These are phyloP conservation scores for Enteromius argenteus DNA, from an alignment of 2,797 vertebrate genomes.

Conservation along the genomic window DNA sequence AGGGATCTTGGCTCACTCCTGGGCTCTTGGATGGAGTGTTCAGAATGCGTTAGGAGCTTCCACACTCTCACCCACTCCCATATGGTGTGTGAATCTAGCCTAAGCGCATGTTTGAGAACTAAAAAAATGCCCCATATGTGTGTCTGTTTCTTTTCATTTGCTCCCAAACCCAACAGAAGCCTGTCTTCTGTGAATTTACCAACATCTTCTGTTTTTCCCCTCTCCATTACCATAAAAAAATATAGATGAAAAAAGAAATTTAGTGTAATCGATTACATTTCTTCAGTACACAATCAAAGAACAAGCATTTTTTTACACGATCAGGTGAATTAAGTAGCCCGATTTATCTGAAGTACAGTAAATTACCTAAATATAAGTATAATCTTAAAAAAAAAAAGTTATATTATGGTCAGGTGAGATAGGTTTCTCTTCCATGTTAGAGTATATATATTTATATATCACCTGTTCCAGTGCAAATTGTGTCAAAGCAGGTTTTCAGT, in stretches of 20 bases:
- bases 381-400: too few species aligned
- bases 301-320: neutral
- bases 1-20: slow-evolving; percentile 66
- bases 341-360: neutral
- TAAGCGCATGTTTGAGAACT: slow-evolving; percentile 59
- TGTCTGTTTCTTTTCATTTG: slow-evolving; percentile 81
- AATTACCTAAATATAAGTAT: too few species aligned
- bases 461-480: too few species aligned
- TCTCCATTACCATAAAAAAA: slow-evolving; percentile 39
- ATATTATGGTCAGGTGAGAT: too few species aligned
- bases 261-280: neutral
- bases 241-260: neutral
- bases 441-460: too few species aligned
- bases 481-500: too few species aligned
- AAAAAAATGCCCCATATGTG: slow-evolving; percentile 77
- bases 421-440: too few species aligned
- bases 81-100: slow-evolving; percentile 78
- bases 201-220: slow-evolving; percentile 39
- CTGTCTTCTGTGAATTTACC: slow-evolving; percentile 58
- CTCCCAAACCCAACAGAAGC: slow-evolving; percentile 65
- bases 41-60: slow-evolving; percentile 70
- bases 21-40: slow-evolving; percentile 70
- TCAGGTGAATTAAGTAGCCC: neutral
- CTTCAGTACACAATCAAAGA: neutral
- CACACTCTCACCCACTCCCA: slow-evolving; percentile 76